Evolutionary conservation across 2,888 invertebrate genomes (phyloP).

Genomic region (Synanthedon andrenaeformis): DNA sequence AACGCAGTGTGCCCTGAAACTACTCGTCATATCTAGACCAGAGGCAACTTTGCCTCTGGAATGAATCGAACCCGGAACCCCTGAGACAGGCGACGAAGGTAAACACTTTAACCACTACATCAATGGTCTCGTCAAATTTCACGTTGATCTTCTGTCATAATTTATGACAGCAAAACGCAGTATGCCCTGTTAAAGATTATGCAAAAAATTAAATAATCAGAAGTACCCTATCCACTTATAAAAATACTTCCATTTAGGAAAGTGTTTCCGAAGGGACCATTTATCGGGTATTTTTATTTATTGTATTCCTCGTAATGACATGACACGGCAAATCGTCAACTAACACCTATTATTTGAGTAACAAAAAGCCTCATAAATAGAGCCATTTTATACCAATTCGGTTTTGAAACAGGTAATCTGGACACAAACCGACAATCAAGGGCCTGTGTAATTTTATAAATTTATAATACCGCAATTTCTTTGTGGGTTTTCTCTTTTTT

Average conservation of each 20-base stretch:
- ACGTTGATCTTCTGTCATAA: too few species aligned
- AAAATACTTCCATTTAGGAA: slow-evolving; percentile 2
- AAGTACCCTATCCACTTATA: too few species aligned
- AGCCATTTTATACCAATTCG: slow-evolving; percentile 61
- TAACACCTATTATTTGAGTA: slow-evolving; percentile 56
- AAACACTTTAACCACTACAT: too few species aligned
- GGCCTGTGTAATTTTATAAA: slow-evolving; percentile 58
- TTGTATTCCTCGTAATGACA: slow-evolving; percentile 43
- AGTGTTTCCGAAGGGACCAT: slow-evolving; percentile 23
- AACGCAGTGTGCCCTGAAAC: too few species aligned
- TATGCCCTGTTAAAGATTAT: too few species aligned
- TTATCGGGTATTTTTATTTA: slow-evolving; percentile 47
- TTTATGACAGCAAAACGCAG: too few species aligned
- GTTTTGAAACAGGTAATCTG: slow-evolving; percentile 59
- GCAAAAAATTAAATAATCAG: too few species aligned
- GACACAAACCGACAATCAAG: slow-evolving; percentile 57
- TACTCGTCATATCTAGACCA: too few species aligned
- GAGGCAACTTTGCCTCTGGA: too few species aligned
- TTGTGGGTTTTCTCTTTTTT: slow-evolving; percentile 42
- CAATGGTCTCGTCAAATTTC: too few species aligned
- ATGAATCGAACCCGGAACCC: too few species aligned
- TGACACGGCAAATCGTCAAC: slow-evolving; percentile 40
- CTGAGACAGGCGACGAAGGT: too few species aligned
- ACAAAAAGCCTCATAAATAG: slow-evolving; percentile 52
- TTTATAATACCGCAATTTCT: slow-evolving; percentile 56